Percentiles rank a stretch among this genome's conserved stretches.
Evolutionary conservation across 2,113 vertebrate genomes (phyloP).

Genomic region (Psammodynastes pulverulentus): DNA sequence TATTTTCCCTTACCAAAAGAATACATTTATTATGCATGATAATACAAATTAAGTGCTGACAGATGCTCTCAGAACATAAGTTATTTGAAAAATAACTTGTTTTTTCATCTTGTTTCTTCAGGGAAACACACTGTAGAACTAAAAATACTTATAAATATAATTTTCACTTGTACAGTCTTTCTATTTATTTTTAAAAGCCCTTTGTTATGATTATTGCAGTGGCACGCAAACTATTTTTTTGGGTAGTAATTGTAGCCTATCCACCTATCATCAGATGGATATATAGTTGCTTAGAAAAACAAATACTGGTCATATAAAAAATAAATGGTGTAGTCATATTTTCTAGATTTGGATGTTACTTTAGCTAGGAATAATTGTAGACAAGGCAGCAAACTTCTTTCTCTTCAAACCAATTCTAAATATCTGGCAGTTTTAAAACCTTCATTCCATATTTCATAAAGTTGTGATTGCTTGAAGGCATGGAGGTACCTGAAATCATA

Average conservation of each 20-base stretch:
- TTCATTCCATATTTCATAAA: not conserved
- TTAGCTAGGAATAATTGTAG: not conserved
- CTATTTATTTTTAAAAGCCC: slow-evolving; percentile 15
- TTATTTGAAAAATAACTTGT: slow-evolving; percentile 34
- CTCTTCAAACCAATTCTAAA: not conserved
- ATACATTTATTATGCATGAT: not conserved
- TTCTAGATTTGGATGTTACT: not conserved
- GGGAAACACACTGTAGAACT: slow-evolving; percentile 36
- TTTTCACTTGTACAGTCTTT: slow-evolving; percentile 30
- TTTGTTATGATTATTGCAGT: slow-evolving; percentile 37
- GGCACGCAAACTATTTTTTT: not conserved
- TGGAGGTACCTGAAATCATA: not conserved
- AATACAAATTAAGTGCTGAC: slow-evolving; percentile 18
- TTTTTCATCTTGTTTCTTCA: slow-evolving; percentile 13
- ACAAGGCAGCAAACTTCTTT: not conserved
- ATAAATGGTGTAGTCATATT: not conserved
- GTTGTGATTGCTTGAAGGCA: not conserved
- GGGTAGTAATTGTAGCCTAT: not conserved
- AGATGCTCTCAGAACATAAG: slow-evolving; percentile 37
- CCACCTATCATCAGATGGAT: not conserved
- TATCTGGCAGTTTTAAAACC: not conserved
- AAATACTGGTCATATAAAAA: not conserved
- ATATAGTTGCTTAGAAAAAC: not conserved
- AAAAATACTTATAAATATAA: not conserved
- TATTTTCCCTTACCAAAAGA: not conserved